A percentile compares a stretch with the other conserved stretches of the same genome.
Evolutionary conservation across 2,113 vertebrate species (phyloP).

Genomic region (Platichthys stellatus): DNA sequence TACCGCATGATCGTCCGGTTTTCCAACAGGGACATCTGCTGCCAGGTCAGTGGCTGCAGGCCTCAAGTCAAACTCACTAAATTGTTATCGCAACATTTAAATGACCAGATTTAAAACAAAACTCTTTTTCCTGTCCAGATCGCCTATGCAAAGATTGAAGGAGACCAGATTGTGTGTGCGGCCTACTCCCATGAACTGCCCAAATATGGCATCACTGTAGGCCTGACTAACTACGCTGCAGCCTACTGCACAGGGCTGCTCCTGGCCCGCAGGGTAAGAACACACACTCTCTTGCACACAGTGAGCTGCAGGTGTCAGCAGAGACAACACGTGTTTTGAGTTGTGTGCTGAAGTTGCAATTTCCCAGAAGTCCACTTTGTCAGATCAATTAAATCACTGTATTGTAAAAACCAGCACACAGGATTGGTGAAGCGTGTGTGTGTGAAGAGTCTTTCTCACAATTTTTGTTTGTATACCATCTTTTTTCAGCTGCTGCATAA

Average conservation of each 20-base stretch:
- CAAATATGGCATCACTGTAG: slow-evolving; percentile 93
- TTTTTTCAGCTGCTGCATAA: slow-evolving; percentile 90
- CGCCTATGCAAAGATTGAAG: slow-evolving; percentile 97
- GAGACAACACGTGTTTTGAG: background rate
- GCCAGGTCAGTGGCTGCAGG: slow-evolving; percentile 86
- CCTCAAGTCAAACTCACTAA: background rate
- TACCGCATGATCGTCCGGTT: slow-evolving; percentile 96
- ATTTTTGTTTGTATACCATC: background rate
- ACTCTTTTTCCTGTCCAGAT: slow-evolving; percentile 80
- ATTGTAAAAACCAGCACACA: background rate
- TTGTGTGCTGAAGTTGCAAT: background rate
- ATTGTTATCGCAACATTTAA: background rate
- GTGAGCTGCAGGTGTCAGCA: background rate
- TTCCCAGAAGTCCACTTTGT: background rate
- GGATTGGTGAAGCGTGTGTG: background rate
- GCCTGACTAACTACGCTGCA: slow-evolving; percentile 96
- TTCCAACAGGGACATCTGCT: slow-evolving; percentile 97
- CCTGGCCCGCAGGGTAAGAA: slow-evolving; percentile 92
- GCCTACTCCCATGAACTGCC: slow-evolving; percentile 96
- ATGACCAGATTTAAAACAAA: background rate
- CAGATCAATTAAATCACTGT: background rate
- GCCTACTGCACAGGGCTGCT: slow-evolving; percentile 97
- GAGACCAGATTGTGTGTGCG: slow-evolving; percentile 95
- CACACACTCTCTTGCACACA: background rate
- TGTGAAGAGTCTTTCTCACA: background rate